A percentile compares a stretch with the other conserved stretches of the same genome.
These are phyloP conservation scores for Bombyx mori DNA, from an alignment of 1,140 invertebrate species.

Conservation along the genomic window DNA sequence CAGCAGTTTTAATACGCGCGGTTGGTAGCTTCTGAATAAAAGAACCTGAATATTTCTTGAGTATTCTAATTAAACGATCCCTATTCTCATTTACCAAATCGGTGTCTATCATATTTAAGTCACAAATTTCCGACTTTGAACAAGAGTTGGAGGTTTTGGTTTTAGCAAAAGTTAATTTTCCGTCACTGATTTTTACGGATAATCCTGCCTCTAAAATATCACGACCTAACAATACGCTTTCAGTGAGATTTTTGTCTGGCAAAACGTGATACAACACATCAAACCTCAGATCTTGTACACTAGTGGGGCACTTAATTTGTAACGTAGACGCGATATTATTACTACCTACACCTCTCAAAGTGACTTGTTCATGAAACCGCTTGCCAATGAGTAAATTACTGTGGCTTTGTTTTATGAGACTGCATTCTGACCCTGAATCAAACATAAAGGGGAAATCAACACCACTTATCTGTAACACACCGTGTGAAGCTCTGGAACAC, in stretches of 20 bases:
- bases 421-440: slow-evolving; percentile 13
- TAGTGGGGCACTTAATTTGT: slow-evolving; percentile 1
- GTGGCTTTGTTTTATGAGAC: too few species aligned
- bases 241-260: slow-evolving; percentile 1
- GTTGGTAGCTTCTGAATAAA: slow-evolving; percentile 5
- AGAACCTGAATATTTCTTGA: slow-evolving; percentile 5
- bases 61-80: not conserved
- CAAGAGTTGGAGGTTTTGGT: not conserved
- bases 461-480: slow-evolving; percentile 6
- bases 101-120: not conserved
- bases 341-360: slow-evolving; percentile 12
- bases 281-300: not conserved
- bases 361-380: slow-evolving; percentile 10
- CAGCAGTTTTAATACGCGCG: not conserved
- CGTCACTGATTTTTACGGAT: slow-evolving; percentile 1
- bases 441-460: slow-evolving; percentile 7
- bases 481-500: slow-evolving; percentile 4
- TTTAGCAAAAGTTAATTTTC: slow-evolving; percentile 1
- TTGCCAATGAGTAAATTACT: slow-evolving; percentile 6
- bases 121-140: not conserved
- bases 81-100: not conserved
- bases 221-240: slow-evolving; percentile 10
- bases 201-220: slow-evolving; percentile 8
- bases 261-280: slow-evolving; percentile 3
- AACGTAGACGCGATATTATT: not conserved